These are phyloP conservation scores for Macrophya annulata DNA, from an alignment of 2,888 invertebrate species.

Conservation along the genomic window DNA sequence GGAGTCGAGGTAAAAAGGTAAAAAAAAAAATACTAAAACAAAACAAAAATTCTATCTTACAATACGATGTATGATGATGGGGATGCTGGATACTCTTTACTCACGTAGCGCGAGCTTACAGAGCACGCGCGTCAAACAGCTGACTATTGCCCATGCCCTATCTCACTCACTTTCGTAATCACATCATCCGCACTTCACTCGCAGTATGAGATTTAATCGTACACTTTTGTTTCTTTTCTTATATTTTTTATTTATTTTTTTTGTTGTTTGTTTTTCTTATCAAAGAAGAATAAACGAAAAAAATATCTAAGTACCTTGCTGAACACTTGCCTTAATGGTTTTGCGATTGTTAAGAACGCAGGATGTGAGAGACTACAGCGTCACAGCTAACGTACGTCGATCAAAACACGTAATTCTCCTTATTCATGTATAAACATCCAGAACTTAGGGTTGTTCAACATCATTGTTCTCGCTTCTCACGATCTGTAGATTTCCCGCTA, in stretches of 20 bases:
- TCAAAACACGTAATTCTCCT: no score
- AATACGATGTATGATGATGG: neutral
- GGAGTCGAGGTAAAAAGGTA: neutral
- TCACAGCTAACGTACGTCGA: no score
- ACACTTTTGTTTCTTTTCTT: constrained; percentile 1
- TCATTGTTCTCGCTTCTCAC: neutral
- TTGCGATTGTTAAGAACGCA: no score
- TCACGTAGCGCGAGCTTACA: constrained; percentile 20
- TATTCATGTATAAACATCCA: no score
- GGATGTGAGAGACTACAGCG: no score
- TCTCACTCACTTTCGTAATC: constrained; percentile 38
- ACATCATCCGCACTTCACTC: constrained; percentile 22
- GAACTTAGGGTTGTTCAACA: neutral
- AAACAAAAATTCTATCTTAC: no score
- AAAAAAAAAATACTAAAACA: no score
- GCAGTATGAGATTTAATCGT: neutral
- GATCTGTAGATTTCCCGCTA: neutral
- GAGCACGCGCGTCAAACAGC: constrained; percentile 26
- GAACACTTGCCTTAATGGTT: no score
- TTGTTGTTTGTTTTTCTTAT: no score
- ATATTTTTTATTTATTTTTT: no score
- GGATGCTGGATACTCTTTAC: constrained; percentile 18
- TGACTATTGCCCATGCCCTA: constrained; percentile 30
- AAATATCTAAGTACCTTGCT: no score
- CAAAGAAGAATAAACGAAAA: no score